These are phyloP conservation scores for Idris sp. DNA, from an alignment of 1,140 invertebrate genomes.

Conservation along the genomic window DNA sequence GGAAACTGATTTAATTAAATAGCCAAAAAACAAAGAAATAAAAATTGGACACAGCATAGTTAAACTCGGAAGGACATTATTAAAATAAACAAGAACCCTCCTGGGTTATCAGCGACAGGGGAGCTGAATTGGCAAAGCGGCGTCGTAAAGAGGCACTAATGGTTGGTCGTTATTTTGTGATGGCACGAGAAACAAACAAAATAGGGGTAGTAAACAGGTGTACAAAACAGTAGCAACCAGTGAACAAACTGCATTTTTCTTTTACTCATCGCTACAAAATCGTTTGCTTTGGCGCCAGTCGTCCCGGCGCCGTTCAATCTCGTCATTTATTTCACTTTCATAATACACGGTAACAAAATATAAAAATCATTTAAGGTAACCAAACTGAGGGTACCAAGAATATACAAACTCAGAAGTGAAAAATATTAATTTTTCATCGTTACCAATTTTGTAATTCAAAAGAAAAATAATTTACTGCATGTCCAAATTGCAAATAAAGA, in stretches of 20 bases:
- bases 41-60: too few species aligned
- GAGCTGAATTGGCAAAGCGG: constrained; percentile 30
- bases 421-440: too few species aligned
- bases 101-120: constrained; percentile 26
- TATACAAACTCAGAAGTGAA: too few species aligned
- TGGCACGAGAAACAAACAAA: constrained; percentile 43
- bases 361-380: too few species aligned
- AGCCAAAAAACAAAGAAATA: not conserved
- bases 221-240: constrained; percentile 12
- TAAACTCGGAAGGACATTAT: constrained; percentile 6
- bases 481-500: too few species aligned
- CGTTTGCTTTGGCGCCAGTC: constrained; percentile 69
- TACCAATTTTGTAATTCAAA: too few species aligned
- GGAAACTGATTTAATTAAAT: too few species aligned
- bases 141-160: constrained; percentile 54
- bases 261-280: constrained; percentile 37
- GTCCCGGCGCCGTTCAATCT: constrained; percentile 67
- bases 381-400: too few species aligned
- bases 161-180: constrained; percentile 56
- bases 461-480: too few species aligned
- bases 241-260: constrained; percentile 25
- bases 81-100: constrained; percentile 31
- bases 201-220: constrained; percentile 49
- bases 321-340: constrained; percentile 69
- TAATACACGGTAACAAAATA: constrained; percentile 59